Conservation (phyloP, 2,888 invertebrate genomes). For the Chrysodeixis includens region DNA sequence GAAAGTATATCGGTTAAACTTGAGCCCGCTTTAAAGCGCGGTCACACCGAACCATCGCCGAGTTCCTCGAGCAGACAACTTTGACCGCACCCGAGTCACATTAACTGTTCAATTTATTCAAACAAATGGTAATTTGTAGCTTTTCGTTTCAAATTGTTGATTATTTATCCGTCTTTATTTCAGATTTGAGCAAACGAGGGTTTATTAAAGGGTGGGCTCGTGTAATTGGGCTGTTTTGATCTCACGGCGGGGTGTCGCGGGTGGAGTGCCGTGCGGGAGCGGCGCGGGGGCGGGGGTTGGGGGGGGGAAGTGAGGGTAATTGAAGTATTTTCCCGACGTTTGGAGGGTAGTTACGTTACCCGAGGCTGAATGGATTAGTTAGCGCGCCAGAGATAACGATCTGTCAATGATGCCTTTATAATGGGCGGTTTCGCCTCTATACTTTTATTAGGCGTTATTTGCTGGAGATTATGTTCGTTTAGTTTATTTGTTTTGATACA, state of each 20-base stretch:
- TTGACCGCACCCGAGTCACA: slow-evolving; percentile 75
- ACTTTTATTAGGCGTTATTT: slow-evolving; percentile 54
- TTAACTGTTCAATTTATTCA: slow-evolving; percentile 84
- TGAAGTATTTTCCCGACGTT: slow-evolving; percentile 84
- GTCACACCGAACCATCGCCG: slow-evolving; percentile 40
- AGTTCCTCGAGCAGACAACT: slow-evolving; percentile 60
- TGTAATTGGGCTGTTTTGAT: slow-evolving; percentile 87
- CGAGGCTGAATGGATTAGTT: slow-evolving; percentile 84
- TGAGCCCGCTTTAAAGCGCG: slow-evolving; percentile 57
- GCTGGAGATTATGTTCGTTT: slow-evolving; percentile 52
- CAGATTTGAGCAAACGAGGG: slow-evolving; percentile 80
- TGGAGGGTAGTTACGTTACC: slow-evolving; percentile 75
- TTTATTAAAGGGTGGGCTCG: slow-evolving; percentile 82
- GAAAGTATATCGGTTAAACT: slow-evolving; percentile 21
- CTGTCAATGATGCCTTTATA: slow-evolving; percentile 70
- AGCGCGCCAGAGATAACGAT: slow-evolving; percentile 79
- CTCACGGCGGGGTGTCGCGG: slow-evolving; percentile 58
- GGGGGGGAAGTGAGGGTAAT: slow-evolving; percentile 70
- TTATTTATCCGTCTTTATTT: slow-evolving; percentile 83
- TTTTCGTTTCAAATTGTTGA: slow-evolving; percentile 80
- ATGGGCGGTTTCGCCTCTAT: slow-evolving; percentile 55
- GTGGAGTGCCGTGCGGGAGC: slow-evolving; percentile 41
- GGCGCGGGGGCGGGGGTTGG: slow-evolving; percentile 51
- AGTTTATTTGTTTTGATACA: slow-evolving; percentile 47
- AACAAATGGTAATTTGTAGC: slow-evolving; percentile 86